phyloP scores from a whole-genome alignment of 2,888 invertebrate species.

The Thereva unica region DNA sequence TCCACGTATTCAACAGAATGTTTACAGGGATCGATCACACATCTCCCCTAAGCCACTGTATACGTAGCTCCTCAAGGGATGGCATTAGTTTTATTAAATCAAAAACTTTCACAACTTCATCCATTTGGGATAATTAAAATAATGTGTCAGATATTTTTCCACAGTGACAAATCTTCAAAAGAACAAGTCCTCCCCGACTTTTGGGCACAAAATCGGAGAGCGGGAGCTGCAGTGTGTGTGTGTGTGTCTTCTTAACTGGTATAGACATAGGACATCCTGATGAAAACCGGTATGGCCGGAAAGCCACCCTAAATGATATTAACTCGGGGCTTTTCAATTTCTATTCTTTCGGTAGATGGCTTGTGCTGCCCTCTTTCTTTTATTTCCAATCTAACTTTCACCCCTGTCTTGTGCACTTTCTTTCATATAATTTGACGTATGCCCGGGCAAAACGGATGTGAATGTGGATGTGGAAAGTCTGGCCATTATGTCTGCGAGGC shows the following conservation, averaged over 20 bases:
- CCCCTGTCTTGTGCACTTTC: conserved; percentile 32
- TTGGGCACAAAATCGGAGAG: too few relatives aligned
- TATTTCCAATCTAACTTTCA: conserved; percentile 29
- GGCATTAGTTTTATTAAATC: conserved; percentile 19
- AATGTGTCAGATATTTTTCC: conserved; percentile 39
- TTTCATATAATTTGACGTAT: conserved; percentile 35
- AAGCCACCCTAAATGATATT: conserved; percentile 37
- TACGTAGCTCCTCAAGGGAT: too few relatives aligned
- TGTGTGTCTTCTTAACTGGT: too few relatives aligned
- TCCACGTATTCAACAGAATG: too few relatives aligned
- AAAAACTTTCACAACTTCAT: conserved; percentile 39
- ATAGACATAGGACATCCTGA: too few relatives aligned
- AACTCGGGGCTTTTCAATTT: conserved; percentile 27
- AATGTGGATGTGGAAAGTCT: conserved; percentile 22
- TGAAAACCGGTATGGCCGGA: conserved; percentile 1
- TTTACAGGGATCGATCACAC: too few relatives aligned
- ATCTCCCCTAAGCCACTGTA: too few relatives aligned
- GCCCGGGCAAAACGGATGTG: conserved; percentile 1
- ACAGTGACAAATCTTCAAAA: conserved; percentile 38
- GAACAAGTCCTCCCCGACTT: conserved; percentile 6
- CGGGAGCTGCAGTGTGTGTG: too few relatives aligned
- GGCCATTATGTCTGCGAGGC: conserved; percentile 3
- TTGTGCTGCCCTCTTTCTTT: conserved; percentile 3
- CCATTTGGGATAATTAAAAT: conserved; percentile 40
- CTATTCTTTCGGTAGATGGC: background rate